Evolutionary conservation across 2,113 vertebrate species (phyloP), one percentile per base, ranked within the genome.

Genomic region (Syngnathus typhle): DNA sequence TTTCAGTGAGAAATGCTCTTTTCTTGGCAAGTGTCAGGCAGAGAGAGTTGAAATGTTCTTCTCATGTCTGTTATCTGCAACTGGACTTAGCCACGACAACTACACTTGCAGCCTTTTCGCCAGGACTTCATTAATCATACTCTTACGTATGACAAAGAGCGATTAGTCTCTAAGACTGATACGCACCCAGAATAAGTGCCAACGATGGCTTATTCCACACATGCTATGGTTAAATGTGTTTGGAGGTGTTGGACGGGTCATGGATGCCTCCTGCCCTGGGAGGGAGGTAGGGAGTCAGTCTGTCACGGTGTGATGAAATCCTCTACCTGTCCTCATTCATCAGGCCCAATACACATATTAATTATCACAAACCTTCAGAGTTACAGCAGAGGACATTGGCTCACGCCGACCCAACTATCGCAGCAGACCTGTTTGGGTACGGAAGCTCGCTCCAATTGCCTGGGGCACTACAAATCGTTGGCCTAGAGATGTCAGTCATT

Each of bases 321-420:
- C 87, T 88, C 83, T 75, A 82, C 81, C 79, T 85, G 87, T 91
- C 90, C 89, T 89, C 90, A 91, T 92, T 91, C 90, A 92, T 92
- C 91, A 92, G 88, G 67, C 72, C 78, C 70, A 82, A 83, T 72
- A 73, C 88, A 89, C 85, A 86, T 89, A 91, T 91, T 91, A 90
- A 92, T 91, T 91, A 91, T 90, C 79, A 79, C 83, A 88, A 87
- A 90, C 89, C 90, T 91, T 91, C 89, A 91, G 82, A 86, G 56
- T 56, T 83, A 91, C 91, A 89, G 90, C 75, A 91, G 84, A 92
- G 90, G 89, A 87, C 91, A 60, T 55, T 38, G 61, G 67, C 62
- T 54, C 23, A 52, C 64, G 39, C 62, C 19, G 41, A 73, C 38
- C 55, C n/a, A 19, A 23, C 43, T 54, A 54, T 44, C 58, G 44